Conservation (phyloP, 2,797 vertebrate genomes). For the Tragelaphus eurycerus region DNA sequence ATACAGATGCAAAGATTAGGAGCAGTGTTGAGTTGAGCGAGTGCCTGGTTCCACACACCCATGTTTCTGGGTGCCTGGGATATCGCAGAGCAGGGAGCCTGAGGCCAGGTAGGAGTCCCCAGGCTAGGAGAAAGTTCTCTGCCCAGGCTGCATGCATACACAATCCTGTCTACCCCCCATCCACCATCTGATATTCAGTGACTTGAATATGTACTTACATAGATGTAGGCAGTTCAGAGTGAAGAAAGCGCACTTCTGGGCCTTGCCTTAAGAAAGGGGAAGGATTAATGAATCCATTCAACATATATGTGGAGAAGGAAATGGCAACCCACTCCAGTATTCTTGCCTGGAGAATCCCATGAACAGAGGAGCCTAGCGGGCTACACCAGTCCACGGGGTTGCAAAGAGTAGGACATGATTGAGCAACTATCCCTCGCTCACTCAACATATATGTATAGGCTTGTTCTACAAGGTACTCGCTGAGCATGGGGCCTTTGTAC, state of each 20-base stretch:
- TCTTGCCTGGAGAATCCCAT: neutral
- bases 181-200: neutral
- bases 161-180: neutral
- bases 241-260: neutral
- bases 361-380: neutral
- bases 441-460: neutral
- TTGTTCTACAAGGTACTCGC: neutral
- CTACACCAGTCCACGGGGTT: neutral
- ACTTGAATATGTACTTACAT: neutral
- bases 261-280: neutral
- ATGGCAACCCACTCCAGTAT: neutral
- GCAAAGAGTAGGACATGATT: neutral
- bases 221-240: neutral
- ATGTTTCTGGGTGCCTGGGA: neutral
- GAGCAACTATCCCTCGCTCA: neutral
- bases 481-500: neutral
- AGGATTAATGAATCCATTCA: neutral
- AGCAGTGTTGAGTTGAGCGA: neutral
- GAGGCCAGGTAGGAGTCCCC: neutral
- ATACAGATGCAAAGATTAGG: neutral
- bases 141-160: neutral
- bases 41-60: neutral
- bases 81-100: neutral
- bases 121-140: neutral
- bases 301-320: neutral